These are phyloP conservation scores for Zosterops japonicus DNA, from an alignment of 2,113 vertebrate species.

Conservation along the genomic window DNA sequence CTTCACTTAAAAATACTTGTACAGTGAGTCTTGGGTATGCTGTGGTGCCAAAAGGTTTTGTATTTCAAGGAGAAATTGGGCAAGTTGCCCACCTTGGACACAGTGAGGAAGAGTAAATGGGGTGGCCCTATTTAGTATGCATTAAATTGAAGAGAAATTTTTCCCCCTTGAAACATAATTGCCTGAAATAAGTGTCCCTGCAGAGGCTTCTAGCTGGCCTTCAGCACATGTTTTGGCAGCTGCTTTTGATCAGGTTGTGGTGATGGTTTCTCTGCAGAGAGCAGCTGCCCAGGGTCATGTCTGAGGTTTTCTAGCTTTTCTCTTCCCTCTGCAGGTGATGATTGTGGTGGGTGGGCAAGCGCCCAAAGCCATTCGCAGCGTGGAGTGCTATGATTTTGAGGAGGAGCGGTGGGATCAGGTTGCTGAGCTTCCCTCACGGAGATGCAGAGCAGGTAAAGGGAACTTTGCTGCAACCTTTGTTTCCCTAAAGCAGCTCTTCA, in stretches of 20 bases:
- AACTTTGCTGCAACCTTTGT: not conserved
- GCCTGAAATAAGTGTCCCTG: not conserved
- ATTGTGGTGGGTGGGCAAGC: constrained; percentile 96
- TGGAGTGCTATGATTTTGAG: constrained; percentile 96
- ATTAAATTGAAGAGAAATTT: not conserved
- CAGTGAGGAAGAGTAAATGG: not conserved
- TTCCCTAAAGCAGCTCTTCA: not conserved
- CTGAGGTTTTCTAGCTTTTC: not conserved
- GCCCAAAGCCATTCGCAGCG: constrained; percentile 93
- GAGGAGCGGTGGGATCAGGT: constrained; percentile 96
- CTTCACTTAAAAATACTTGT: not conserved
- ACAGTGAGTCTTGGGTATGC: rapidly evolving
- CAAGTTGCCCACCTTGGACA: not conserved
- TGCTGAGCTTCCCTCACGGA: constrained; percentile 90
- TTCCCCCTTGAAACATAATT: not conserved
- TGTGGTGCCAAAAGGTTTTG: not conserved
- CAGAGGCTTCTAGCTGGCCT: not conserved
- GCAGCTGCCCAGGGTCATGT: not conserved
- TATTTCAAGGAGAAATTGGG: not conserved
- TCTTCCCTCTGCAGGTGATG: constrained; percentile 85
- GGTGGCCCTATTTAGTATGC: not conserved
- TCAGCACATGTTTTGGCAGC: not conserved
- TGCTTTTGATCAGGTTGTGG: not conserved
- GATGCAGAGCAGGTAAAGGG: constrained; percentile 88
- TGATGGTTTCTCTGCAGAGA: not conserved